These are phyloP conservation scores for Palythoa grandis DNA, from an alignment of 92 coral and sea anemone species.

Conservation along the genomic window DNA sequence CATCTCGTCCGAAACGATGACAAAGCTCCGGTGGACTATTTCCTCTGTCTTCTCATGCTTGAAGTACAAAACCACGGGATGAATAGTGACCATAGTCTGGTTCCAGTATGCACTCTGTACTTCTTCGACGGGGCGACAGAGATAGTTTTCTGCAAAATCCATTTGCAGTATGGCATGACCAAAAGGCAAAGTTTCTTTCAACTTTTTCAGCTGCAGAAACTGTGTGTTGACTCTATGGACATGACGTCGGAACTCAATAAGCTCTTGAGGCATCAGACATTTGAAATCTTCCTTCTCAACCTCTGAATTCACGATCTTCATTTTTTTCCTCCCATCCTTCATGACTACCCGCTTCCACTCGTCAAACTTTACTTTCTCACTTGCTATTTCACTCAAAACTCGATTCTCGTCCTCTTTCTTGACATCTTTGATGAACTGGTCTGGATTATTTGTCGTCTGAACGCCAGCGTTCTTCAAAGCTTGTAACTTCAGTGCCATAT, in stretches of 20 bases:
- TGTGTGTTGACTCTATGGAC: constrained; percentile 4
- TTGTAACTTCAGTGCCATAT: background rate
- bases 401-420: background rate
- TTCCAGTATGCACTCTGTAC: constrained; percentile 19
- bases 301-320: background rate
- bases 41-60: constrained; percentile 1
- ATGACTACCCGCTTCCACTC: constrained; percentile 5
- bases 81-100: constrained; percentile 7
- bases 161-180: background rate
- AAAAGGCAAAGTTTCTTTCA: background rate
- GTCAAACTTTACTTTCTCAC: constrained; percentile 1
- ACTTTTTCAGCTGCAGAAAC: constrained; percentile 1
- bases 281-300: constrained; percentile 1
- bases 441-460: background rate
- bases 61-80: constrained; percentile 17
- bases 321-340: background rate
- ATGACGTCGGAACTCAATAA: background rate
- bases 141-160: constrained; percentile 1
- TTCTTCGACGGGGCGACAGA: constrained; percentile 3
- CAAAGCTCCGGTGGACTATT: constrained; percentile 48
- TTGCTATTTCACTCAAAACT: constrained; percentile 4
- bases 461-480: constrained; percentile 2
- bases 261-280: background rate
- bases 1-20: constrained; percentile 51
- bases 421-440: constrained; percentile 23